Evolutionary conservation across 1,140 invertebrate species (phyloP), one percentile per base, ranked within the genome.

Genomic region (Propsilocerus akamusi): DNA sequence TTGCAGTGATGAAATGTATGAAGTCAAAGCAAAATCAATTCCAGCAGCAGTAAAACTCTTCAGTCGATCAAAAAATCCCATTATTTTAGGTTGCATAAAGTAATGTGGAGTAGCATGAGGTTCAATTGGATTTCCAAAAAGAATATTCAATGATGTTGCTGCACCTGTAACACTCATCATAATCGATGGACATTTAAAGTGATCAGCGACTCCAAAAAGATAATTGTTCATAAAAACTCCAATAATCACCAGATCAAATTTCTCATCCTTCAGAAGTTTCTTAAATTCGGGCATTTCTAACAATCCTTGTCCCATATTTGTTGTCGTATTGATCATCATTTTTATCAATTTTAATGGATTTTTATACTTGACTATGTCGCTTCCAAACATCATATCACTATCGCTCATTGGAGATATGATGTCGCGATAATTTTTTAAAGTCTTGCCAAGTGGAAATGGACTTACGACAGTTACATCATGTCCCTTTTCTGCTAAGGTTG

Each of bases 381-480:
- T 10, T 5, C 17, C 3, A 17, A 20, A 8, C 10, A 1, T 20
- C 17, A 10, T 20, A 20, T 20, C 14, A 20, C 22, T 20, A 41
- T 41, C 14, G 17, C 34, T 41, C 4, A 41, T 5, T 25, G 24
- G 3, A 0, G 25, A 5, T 50, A 11, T 22, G 47, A 64, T 55
- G 17, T 64, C 62, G 4, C 53, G 51, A 46, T 61, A 62, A 48
- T 64, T 64, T 25, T 53, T 48, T 0, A 62, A 23, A 4, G 56
- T 53, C 14, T 57, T 52, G 49, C 72, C 60, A 49, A 67, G 59
- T 47, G 75, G 72, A 57, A 80, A 83, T 51, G 76, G 71, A 47
- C 73, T 80, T 3, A 83, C 57, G 1, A 82, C 72, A 5, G 80
- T 83, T 3, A 86, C 54, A 6, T 83, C 64, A 55, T 86, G 80